Base-by-base conservation (phyloP, 2,797 vertebrate genomes). In the Fistularia tabacaria region DNA sequence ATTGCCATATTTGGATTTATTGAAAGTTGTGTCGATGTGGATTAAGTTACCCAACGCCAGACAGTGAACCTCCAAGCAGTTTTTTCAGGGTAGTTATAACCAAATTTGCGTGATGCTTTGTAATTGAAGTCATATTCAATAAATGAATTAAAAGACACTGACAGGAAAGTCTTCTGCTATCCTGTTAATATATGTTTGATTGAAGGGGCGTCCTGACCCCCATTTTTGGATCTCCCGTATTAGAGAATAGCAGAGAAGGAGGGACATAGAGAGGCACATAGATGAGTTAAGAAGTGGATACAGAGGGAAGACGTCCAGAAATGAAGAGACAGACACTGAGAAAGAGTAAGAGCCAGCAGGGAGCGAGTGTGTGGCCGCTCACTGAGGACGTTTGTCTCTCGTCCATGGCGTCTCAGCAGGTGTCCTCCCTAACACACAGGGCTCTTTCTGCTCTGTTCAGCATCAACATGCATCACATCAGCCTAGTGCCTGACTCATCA, bases 401-500 rank as follows among this genome's bases (percentile, higher is more conserved):
- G 57, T 38, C 64, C 46, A 25, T 14, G 60, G 63, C 47, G 51
- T 54, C 74, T 52, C 76, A 66, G 83, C 87, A 87, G 89, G 85
- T 89, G 87, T 85, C 71, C 56, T 72, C 59, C 55, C 13, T 62
- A 66, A 44, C 55, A 90, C 87, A 89, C 87, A 87, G 79, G 69
- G 10, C 66, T 67, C 82, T 85, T 87, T 90, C 82, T 88, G 74
- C 60, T 78, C 68, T 6, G 46, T 68, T 63, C 72, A 57, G 50
- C 83, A 76, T 83, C 81, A 76, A 54, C 74, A 81, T 79, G 75
- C 76, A 86, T 83, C 81, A 81, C 83, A 79, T 83, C 77, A 81
- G 69, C 71, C 73, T 56, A 72, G 69, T 67, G 66, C 64, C 73
- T 76, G 62, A 77, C 77, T 80, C 83, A 77, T 62, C 71, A 66